Percentiles rank a stretch among this genome's conserved stretches.
Conservation (phyloP, 2,113 vertebrate genomes). For the Halcyon malimbica region DNA sequence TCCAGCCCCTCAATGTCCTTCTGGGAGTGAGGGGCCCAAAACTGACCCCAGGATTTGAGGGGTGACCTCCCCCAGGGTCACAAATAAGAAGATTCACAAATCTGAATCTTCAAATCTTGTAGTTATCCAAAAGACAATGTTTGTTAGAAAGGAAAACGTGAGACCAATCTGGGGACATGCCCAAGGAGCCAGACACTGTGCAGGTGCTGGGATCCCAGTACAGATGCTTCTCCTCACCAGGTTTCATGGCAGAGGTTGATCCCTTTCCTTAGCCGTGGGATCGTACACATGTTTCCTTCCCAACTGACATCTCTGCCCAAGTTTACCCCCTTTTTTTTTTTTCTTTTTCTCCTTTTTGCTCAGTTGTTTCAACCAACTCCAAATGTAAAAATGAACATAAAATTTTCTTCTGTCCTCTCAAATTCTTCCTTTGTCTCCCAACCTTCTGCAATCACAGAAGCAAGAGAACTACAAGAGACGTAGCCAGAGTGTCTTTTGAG, state of each 20-base stretch:
- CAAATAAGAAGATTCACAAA: not conserved
- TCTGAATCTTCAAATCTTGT: not conserved
- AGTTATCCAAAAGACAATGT: rapidly evolving
- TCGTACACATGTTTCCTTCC: not conserved
- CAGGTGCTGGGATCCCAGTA: rapidly evolving
- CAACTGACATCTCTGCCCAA: not conserved
- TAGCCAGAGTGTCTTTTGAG: not conserved
- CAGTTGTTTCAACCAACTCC: not conserved
- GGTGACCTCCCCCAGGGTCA: too few relatives aligned
- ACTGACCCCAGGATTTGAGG: too few relatives aligned
- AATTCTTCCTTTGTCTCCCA: not conserved
- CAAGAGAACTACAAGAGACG: not conserved
- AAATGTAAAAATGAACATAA: not conserved
- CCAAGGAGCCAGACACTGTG: rapidly evolving
- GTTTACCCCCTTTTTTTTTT: not conserved
- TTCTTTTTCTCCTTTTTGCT: not conserved
- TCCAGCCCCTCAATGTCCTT: too few relatives aligned
- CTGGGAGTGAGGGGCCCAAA: too few relatives aligned
- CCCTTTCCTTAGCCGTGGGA: not conserved
- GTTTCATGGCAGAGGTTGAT: rapidly evolving
- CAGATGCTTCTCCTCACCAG: not conserved
- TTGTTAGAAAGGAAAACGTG: not conserved
- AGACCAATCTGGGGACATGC: not conserved
- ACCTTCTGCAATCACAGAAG: not conserved
- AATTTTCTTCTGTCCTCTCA: not conserved